Evolutionary conservation across 1,140 invertebrate species (phyloP), one percentile per base, ranked within the genome.

Genomic region (Frieseomelitta varia): DNA sequence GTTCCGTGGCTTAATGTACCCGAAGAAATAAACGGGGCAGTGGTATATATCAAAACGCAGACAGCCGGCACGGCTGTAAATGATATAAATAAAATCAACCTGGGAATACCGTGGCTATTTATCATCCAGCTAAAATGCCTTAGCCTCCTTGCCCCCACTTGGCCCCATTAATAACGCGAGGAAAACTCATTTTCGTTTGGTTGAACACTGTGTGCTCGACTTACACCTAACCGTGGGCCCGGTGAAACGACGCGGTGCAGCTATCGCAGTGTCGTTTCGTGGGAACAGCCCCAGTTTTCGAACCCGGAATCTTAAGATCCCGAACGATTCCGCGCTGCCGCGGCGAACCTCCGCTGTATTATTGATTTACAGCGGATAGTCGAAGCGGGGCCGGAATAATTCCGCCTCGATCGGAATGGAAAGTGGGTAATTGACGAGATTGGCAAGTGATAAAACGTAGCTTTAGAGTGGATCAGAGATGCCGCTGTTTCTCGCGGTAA

Each of bases 71-170:
- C 73, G 76, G 81, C 77, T 87, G 89, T 90, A 91, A 92, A 90
- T 88, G 88, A 91, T 92, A 92, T 92, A 91, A 92, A 92, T 92
- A 92, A 92, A 92, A 92, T 92, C 91, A 88, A 85, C 75, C 85
- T 47, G 85, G 86, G 88, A 89, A 87, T 84, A 84, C 83, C 71
- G 30, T 10, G 72, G 82, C 90, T 91, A 93, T 93, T 92, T 92
- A 93, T 93, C 91, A 92, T 92, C 78, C 86, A 75, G 75, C 87
- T 88, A 91, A 92, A 92, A 90, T 87, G 84, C 85, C 68, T 84
- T 78, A 72, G 83, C 88, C 87, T 72, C 21, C 78, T 75, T 69
- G 69, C 71, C 77, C 79, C 78, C 56, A 39, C 76, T 80, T 73
- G 79, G 65, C 71, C 76, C 85, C 89, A 90, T 90, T 90, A 90